Percentiles rank a stretch among this genome's conserved stretches.
These are phyloP conservation scores for Microtus pennsylvanicus DNA, from an alignment of 2,113 vertebrate genomes.

Conservation along the genomic window DNA sequence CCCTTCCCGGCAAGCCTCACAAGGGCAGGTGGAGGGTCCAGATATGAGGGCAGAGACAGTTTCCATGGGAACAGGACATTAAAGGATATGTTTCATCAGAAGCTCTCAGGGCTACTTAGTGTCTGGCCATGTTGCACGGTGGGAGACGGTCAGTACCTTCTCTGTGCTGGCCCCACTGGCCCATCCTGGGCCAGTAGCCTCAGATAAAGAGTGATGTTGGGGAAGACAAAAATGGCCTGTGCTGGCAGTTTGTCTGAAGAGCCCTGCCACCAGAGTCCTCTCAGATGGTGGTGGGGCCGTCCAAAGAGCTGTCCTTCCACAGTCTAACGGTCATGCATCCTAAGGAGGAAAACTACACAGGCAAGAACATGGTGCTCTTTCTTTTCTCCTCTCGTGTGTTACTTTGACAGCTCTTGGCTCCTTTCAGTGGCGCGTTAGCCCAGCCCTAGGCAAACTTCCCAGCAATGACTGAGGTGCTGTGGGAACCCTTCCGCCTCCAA, in stretches of 20 bases:
- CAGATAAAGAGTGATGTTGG: background rate
- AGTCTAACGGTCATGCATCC: background rate
- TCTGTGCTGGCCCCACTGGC: background rate
- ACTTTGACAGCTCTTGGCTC: background rate
- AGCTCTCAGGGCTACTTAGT: background rate
- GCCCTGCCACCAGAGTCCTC: background rate
- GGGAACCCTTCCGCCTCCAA: background rate
- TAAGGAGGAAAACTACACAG: background rate
- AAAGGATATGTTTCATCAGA: background rate
- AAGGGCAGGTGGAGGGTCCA: background rate
- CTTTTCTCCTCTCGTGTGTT: background rate
- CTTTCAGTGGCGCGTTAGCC: background rate
- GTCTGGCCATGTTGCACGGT: background rate
- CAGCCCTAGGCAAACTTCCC: background rate
- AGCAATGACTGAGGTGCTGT: too few species aligned
- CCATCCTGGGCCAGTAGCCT: background rate
- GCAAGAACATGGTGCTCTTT: background rate
- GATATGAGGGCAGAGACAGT: accelerated
- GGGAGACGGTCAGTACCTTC: background rate
- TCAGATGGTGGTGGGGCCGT: background rate
- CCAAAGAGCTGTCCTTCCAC: background rate
- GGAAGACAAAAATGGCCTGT: background rate
- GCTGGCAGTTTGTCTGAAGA: background rate
- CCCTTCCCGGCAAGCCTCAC: background rate
- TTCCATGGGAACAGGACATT: background rate